phyloP scores from a whole-genome alignment of 1,140 invertebrate genomes.

The Druon quercuslanigerum region DNA sequence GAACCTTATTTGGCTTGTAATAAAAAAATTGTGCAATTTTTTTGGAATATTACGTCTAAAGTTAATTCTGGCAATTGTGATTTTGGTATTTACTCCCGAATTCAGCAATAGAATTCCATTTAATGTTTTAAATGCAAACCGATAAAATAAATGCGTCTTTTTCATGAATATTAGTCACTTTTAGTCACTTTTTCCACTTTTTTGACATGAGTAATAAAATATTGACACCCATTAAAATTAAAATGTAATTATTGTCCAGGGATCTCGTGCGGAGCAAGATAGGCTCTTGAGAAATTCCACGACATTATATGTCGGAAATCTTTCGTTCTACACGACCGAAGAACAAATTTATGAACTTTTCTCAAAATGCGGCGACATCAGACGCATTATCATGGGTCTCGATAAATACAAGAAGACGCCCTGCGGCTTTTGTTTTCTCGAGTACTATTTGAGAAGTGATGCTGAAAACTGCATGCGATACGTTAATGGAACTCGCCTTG shows the following conservation, averaged over 20 bases:
- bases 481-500: constrained; percentile 96
- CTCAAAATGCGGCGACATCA: constrained; percentile 95
- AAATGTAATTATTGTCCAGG: constrained; percentile 78
- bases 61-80: too few species aligned
- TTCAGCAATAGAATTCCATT: too few species aligned
- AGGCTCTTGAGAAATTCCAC: constrained; percentile 82
- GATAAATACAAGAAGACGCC: constrained; percentile 99
- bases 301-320: constrained; percentile 97
- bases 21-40: too few species aligned
- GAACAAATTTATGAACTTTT: constrained; percentile 99
- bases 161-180: too few species aligned
- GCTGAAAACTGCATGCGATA: constrained; percentile 97
- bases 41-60: too few species aligned
- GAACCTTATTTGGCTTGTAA: too few species aligned
- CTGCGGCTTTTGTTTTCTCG: constrained; percentile 99
- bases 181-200: too few species aligned
- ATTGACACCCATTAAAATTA: constrained; percentile 14
- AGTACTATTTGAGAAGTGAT: constrained; percentile 94
- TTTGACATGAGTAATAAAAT: too few species aligned
- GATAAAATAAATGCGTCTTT: too few species aligned
- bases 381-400: constrained; percentile 97
- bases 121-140: too few species aligned
- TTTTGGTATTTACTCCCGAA: too few species aligned
- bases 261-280: constrained; percentile 94
- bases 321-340: constrained; percentile 99